Base-by-base conservation (phyloP, 2,113 vertebrate genomes). In the Bubo scandiacus region DNA sequence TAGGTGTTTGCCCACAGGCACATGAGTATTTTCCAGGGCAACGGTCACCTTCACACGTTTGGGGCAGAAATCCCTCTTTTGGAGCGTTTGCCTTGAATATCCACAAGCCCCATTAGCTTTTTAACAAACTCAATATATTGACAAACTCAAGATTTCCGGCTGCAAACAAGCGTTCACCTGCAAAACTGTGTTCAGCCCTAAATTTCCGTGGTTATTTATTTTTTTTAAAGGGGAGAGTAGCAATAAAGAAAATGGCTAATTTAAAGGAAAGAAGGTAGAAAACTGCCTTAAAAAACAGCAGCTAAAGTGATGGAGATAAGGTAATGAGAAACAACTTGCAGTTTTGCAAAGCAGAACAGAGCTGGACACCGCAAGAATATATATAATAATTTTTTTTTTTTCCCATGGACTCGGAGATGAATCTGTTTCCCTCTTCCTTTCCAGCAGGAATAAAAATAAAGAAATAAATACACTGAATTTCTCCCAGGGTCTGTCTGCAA, bases 81-180 rank as follows among this genome's bases (percentile, higher is more conserved):
- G 4, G 36, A 29, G 61, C 6, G 9, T 67, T 88, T 32, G 2
- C 8, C 10, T 67, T 26, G 15, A 82, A 36, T 21, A 26, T 2
- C 20, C 15, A 1, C 14, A 3, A 11, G 18, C 1, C 34, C 6
- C 29, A 57, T 11, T 0, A 8, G 12, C 29, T 73, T 34, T 89
- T 80, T 27, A 81, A 25, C 18, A 5, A 34, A 3, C 2, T 10
- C 10, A 2, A 12, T 27, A 1, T 1, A 3, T 1, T 4, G 58
- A 17, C 3, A 25, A 16, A 5, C 29, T 36, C 63, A 2, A 3
- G 1, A 5, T 15, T 29, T 29, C 57, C 22, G 8, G 21, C 36
- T 30, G n/a, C 43, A 7, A n/a, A 21, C 27, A 17, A 5, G 1
- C 9, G 2, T 58, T 81, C 95, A 92, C 91, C 93, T 83, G 85